Evolutionary conservation across 2,888 invertebrate genomes (phyloP), one percentile per base, ranked within the genome.

Genomic region (Stictocephala bisonia): DNA sequence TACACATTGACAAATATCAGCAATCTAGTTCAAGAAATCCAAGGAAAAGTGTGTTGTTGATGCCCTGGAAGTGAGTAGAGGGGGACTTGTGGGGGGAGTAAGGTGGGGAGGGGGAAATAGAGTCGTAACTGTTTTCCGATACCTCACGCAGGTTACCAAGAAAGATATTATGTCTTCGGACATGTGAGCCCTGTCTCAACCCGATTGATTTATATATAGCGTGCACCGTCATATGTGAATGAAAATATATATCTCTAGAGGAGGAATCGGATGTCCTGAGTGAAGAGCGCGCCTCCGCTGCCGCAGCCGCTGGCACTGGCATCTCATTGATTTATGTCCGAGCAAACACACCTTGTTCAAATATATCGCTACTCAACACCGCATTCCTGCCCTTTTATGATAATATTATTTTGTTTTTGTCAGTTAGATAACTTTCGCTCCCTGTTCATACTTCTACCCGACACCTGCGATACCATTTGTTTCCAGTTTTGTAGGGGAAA

Each of bases 361-460:
- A 64, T 64, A 64, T 64, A 64, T 64, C 64, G 64, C 64, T 64
- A 64, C 64, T 64, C 64, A 64, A 64, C 64, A 64, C 64, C 64
- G 64, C 40, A 15, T 44, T 64, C 64, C 40, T 44, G 44, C 40
- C 64, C 64, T 64, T 64, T 64, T 64, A 64, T 64, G 64, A 64
- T 64, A 64, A 64, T 64, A 64, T 64, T 64, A 64, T 64, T 64
- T 64, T 64, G 64, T 64, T 64, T 64, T 64, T 64, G 64, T 64
- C 64, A 64, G 41, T 64, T 64, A 41, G 64, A 64, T 64, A 64
- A 64, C 64, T 64, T 44, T 64, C 44, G 44, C 44, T 44, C 44
- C 44, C 64, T 20, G 64, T 44, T 41, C 27, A 26, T 26, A 44
- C 64, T 31, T 40, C 35, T 31, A 35, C 29, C 22, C 40, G 60